Conservation (phyloP, 2,113 vertebrate species). For the Macquaria australasica region DNA sequence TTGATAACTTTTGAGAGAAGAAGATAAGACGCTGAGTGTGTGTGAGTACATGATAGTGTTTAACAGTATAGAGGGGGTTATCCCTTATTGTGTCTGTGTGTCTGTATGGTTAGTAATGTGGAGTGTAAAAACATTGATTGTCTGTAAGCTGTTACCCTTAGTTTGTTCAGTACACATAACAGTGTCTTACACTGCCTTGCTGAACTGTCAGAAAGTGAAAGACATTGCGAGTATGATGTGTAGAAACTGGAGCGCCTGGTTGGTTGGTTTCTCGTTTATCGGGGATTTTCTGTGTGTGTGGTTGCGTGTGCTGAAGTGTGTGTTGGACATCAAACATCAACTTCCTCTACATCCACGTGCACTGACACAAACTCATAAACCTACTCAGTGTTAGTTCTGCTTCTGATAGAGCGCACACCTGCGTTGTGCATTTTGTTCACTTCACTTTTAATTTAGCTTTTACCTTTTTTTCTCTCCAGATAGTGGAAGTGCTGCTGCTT, state of each 20-base stretch:
- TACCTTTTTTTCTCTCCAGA: neutral
- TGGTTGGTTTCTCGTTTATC: neutral
- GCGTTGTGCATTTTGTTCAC: slow-evolving; percentile 9
- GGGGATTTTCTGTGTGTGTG: slow-evolving; percentile 48
- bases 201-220: neutral
- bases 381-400: slow-evolving; percentile 70
- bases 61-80: neutral
- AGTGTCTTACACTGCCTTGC: neutral
- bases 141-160: neutral
- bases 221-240: neutral
- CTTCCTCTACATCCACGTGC: slow-evolving; percentile 82
- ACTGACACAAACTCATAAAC: slow-evolving; percentile 59
- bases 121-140: neutral
- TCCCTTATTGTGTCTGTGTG: neutral
- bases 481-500: neutral
- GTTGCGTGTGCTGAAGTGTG: slow-evolving; percentile 26
- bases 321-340: slow-evolving; percentile 59
- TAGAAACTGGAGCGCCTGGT: neutral
- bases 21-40: slow-evolving; percentile 14
- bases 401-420: slow-evolving; percentile 78
- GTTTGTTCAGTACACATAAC: neutral
- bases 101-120: neutral
- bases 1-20: neutral
- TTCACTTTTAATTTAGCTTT: slow-evolving; percentile 20
- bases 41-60: slow-evolving; percentile 7